Base-by-base conservation (phyloP, 2,113 vertebrate species). In the Grammomys surdaster region DNA sequence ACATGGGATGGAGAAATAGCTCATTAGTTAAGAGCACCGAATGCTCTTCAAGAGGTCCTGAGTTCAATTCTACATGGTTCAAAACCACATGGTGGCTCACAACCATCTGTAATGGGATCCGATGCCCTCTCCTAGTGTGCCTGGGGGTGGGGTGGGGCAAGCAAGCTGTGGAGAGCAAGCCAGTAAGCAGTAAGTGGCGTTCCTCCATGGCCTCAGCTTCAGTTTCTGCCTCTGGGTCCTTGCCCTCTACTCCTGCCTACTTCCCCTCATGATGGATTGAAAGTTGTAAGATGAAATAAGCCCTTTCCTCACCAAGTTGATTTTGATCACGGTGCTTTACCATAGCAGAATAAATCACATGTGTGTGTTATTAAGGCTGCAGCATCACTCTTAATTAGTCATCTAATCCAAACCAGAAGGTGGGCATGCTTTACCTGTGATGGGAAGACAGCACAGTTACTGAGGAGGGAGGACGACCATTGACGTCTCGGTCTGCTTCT, bases 321-420 rank as follows among this genome's bases (percentile, higher is more conserved):
- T 24, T 56, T 81, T 56, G 51, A 22, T n/a, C 78, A n/a, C 36
- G 9, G 51, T 81, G 33, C 24, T 81, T 58, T n/a, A n/a, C n/a
- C 51, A n/a, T 36, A 24, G 9, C 43, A 76, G 24, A 24, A 7
- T 48, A 28, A 46, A 48, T 28, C 40, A 1, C 3, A 8, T 22
- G 24, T 24, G 19, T 20, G 67, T 78, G 77, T 24, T 90, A 3
- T 51, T n/a, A 40, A 67, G 24, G 97, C 96, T 72, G 75, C 75
- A 92, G 60, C 20, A 48, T 51, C 84, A 58, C 56, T 86, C 22
- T 20, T 46, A 82, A 75, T 94, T 56, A 88, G 28, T 84, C 69
- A 46, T 77, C 40, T 58, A 40, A 46, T 84, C 60, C 69, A 65
- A 89, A 89, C 63, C 82, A 75, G 63, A 87, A 93, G 92, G 90